Base-by-base conservation (phyloP, 2,113 vertebrate species). In the Myrmophylax atrothorax region DNA sequence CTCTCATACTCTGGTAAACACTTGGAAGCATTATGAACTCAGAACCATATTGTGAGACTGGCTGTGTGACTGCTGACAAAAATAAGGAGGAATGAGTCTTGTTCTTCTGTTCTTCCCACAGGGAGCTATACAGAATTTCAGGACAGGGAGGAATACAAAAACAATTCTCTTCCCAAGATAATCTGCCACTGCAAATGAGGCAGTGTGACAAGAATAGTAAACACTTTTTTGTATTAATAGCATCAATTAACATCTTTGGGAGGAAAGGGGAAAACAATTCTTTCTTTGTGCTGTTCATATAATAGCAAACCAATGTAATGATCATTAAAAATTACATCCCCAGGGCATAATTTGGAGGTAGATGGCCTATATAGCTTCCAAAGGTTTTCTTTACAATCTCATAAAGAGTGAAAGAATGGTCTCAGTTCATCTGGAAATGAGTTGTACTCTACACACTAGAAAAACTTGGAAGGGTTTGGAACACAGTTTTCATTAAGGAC, bases 181-280 rank as follows among this genome's bases (percentile, higher is more conserved):
- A 90, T 35, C 52, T 63, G 42, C 59, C 58, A 50, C 44, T 84
- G 69, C 56, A 64, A 81, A 91, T 25, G 63, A 93, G 46, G 59
- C 75, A 56, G 35, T n/a, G 62, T 96, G 92, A 88, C 79, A 84
- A 67, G 92, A 91, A 91, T 63, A 88, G 72, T 73, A 95, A 93
- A 90, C 37, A 55, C 23, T 69, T 67, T 47, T 29, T 66, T 89
- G 46, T 44, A 73, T 67, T 72, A 87, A 55, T 22, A 85, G 16
- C 38, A 83, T 55, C 89, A 88, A 91, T 76, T 91, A 94, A 77
- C 60, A 80, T 83, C 29, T 73, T 68, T 24, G 14, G 47, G 52
- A 94, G 72, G 67, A 93, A 90, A 77, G 35, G 10, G 33, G 52
- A 18, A 92, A 93, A 75, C 26, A 52, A 31, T 86, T 67, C 31